A percentile compares a stretch with the other conserved stretches of the same genome.
These are phyloP conservation scores for Alloplasta piceator DNA, from an alignment of 2,888 invertebrate species.

Conservation along the genomic window DNA sequence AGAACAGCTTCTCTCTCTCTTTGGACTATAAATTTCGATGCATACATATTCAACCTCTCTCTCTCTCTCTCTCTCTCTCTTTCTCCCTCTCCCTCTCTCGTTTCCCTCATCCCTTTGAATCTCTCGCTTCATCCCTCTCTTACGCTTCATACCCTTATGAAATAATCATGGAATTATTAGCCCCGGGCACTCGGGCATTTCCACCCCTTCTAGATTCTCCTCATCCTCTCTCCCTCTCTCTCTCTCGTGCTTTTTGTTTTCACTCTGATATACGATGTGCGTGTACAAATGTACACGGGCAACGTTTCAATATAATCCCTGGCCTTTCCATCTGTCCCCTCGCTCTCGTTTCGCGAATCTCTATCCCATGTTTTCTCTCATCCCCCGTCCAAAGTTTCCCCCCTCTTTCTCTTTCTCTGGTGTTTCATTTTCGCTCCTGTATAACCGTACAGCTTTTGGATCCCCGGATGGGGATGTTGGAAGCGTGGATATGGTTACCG, in stretches of 20 bases:
- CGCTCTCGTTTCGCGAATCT: constrained; percentile 13
- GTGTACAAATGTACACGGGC: constrained; percentile 16
- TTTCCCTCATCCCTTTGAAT: constrained; percentile 21
- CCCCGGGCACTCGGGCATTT: constrained; percentile 69
- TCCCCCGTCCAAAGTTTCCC: not conserved
- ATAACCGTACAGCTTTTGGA: too few relatives aligned
- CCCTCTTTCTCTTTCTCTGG: not conserved
- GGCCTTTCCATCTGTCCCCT: constrained; percentile 42
- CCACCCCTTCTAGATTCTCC: constrained; percentile 16
- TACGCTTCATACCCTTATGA: constrained; percentile 75
- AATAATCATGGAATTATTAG: constrained; percentile 81
- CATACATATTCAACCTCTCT: constrained; percentile 80
- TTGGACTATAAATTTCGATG: constrained; percentile 80
- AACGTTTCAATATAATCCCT: constrained; percentile 49
- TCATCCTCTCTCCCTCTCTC: constrained; percentile 12
- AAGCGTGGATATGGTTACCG: constrained; percentile 13
- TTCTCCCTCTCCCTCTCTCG: constrained; percentile 28
- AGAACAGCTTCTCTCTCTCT: constrained; percentile 68
- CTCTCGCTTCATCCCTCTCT: constrained; percentile 45
- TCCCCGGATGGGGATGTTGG: constrained; percentile 17
- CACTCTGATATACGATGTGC: not conserved
- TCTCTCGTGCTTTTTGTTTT: not conserved
- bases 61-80: constrained; percentile 20
- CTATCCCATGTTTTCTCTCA: constrained; percentile 16
- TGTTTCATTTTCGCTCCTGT: not conserved